Percentiles rank a stretch among this genome's conserved stretches.
Conservation (phyloP, 64 coral and sea anemone species). For the Astreopora myriophthalma region DNA sequence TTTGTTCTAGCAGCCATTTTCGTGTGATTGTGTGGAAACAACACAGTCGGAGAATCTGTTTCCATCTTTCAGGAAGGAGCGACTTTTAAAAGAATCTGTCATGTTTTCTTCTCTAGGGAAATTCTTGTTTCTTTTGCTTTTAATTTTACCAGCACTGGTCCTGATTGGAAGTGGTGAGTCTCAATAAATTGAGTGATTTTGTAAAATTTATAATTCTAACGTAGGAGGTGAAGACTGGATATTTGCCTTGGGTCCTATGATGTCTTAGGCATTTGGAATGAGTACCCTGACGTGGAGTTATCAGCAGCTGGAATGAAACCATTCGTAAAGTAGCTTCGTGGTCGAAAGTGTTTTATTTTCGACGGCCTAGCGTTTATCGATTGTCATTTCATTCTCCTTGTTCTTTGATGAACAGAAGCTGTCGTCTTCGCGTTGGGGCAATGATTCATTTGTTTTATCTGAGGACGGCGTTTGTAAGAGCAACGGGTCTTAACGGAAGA, state of each 20-base stretch:
- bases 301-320: constrained; percentile 21
- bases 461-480: background rate
- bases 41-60: constrained; percentile 86
- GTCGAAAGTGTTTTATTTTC: constrained; percentile 67
- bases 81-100: constrained; percentile 59
- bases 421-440: constrained; percentile 24
- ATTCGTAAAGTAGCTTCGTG: background rate
- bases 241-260: constrained; percentile 56
- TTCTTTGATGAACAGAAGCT: constrained; percentile 33
- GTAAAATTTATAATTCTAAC: constrained; percentile 16
- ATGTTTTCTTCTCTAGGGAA: constrained; percentile 88
- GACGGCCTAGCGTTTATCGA: constrained; percentile 7
- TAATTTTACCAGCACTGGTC: constrained; percentile 83
- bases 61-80: constrained; percentile 88
- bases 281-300: constrained; percentile 54
- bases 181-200: constrained; percentile 70
- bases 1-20: constrained; percentile 98
- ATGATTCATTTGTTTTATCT: constrained; percentile 42
- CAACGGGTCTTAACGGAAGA: background rate
- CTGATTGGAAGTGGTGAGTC: constrained; percentile 87
- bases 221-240: constrained; percentile 28
- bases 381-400: constrained; percentile 15
- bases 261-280: constrained; percentile 89
- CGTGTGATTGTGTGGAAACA: constrained; percentile 81
- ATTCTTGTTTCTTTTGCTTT: constrained; percentile 80